A percentile compares a stretch with the other conserved stretches of the same genome.
These are phyloP conservation scores for Laspeyria flexula DNA, from an alignment of 2,888 invertebrate species.

Conservation along the genomic window DNA sequence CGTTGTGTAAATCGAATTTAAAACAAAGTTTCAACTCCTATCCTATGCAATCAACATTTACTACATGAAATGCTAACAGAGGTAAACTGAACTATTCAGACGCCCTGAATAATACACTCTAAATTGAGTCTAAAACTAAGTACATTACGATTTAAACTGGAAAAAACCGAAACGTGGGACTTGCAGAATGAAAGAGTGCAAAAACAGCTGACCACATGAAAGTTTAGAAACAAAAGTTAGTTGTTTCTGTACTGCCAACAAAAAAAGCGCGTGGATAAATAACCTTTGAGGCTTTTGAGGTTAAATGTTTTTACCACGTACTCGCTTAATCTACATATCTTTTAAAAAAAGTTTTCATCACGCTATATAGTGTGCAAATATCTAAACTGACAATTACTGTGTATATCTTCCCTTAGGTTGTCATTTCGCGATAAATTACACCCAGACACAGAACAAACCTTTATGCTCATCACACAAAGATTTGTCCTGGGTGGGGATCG, in stretches of 20 bases:
- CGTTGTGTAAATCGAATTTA: too few species aligned
- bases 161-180: constrained; percentile 7
- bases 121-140: constrained; percentile 11
- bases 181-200: constrained; percentile 11
- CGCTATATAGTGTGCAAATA: too few species aligned
- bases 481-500: too few species aligned
- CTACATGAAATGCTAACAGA: constrained; percentile 8
- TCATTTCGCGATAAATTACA: too few species aligned
- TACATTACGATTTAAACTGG: neutral
- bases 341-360: too few species aligned
- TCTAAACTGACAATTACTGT: too few species aligned
- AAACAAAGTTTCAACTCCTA: neutral
- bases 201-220: constrained; percentile 29
- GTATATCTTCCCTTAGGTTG: too few species aligned
- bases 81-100: neutral
- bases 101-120: neutral
- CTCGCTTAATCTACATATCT: too few species aligned
- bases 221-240: constrained; percentile 25
- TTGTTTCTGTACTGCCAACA: constrained; percentile 34
- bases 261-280: constrained; percentile 35
- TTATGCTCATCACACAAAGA: too few species aligned
- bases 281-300: constrained; percentile 24
- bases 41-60: neutral
- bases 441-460: too few species aligned
- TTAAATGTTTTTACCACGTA: constrained; percentile 30